Conservation (phyloP, 2,797 vertebrate species). For the Pyrocephalus nanus region DNA sequence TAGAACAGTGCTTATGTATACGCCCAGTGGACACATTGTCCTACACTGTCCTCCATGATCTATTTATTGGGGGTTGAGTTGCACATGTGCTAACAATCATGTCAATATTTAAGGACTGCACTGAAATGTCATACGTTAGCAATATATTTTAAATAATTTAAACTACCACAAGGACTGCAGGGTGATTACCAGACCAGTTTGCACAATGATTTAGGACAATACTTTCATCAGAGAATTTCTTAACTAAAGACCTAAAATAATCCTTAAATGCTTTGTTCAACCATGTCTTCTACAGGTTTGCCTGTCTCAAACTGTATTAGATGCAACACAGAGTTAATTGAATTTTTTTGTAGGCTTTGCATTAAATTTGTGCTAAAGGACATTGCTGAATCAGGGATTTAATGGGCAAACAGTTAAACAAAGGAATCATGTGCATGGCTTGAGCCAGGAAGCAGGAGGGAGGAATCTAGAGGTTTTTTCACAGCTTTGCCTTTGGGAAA, state of each 20-base stretch:
- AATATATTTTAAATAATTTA: not conserved
- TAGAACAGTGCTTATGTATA: not conserved
- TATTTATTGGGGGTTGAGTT: not conserved
- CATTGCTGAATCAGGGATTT: conserved; percentile 48
- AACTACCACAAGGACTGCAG: not conserved
- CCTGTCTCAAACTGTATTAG: not conserved
- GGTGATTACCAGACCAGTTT: not conserved
- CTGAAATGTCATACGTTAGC: not conserved
- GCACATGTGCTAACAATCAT: not conserved
- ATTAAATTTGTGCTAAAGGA: conserved; percentile 16
- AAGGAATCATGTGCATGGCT: not conserved
- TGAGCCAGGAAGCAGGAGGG: not conserved
- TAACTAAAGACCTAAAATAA: not conserved
- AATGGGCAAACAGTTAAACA: conserved; percentile 42
- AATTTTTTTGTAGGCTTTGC: conserved; percentile 24
- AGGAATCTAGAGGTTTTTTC: conserved; percentile 6
- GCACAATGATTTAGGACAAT: not conserved
- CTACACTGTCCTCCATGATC: fast-evolving
- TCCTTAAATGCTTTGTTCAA: not conserved
- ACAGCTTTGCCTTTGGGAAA: conserved; percentile 42
- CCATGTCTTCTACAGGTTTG: not conserved
- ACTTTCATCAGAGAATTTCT: not conserved
- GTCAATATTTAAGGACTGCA: not conserved
- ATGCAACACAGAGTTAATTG: not conserved
- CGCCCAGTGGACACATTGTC: not conserved